Base-by-base conservation (phyloP, 2,888 invertebrate genomes). In the Pterostichus niger region DNA sequence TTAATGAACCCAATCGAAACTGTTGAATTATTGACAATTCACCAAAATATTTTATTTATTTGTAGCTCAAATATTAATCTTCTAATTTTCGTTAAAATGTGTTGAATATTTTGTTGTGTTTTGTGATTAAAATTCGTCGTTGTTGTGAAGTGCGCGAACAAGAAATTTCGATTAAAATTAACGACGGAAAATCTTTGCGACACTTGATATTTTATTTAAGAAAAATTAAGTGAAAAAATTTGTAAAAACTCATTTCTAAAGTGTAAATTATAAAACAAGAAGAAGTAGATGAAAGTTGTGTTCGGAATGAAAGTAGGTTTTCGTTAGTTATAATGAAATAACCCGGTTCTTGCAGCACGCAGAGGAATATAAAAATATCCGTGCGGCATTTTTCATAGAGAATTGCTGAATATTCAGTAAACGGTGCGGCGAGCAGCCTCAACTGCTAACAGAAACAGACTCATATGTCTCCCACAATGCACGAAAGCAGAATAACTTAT, bases 261-360 rank as follows among this genome's bases (percentile, higher is more conserved):
- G 71, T 15, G 17, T 71, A 44, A 71, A 71, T 71, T 71, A 71
- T 71, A 71, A 71, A 71, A 71, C 46, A 71, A 71, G 68, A 71
- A 44, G 64, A 31, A 61, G 68, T 68, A 35, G 68, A 24, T 68
- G n/a, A 44, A 71, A 71, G 17, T 71, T 71, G 7, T 44, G 71
- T n/a, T 33, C 68, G 13, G 68, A 68, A 68, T 35, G 35, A 68
- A 68, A 68, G 68, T 40, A 35, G n/a, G 68, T 68, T 35, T 68
- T 6, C 33, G 35, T 68, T 35, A 61, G 61, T 68, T 68, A 33
- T 68, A 68, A 68, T 68, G 68, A 68, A 68, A 68, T 61, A 61
- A 61, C 61, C 24, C n/a, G 61, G 33, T 6, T 61, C 61, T 61
- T 11, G 11, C 31, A 24, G 6, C 35, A 24, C 10, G 44, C 17